phyloP scores from a whole-genome alignment of 2,888 invertebrate genomes.

The Eupeodes luniger region DNA sequence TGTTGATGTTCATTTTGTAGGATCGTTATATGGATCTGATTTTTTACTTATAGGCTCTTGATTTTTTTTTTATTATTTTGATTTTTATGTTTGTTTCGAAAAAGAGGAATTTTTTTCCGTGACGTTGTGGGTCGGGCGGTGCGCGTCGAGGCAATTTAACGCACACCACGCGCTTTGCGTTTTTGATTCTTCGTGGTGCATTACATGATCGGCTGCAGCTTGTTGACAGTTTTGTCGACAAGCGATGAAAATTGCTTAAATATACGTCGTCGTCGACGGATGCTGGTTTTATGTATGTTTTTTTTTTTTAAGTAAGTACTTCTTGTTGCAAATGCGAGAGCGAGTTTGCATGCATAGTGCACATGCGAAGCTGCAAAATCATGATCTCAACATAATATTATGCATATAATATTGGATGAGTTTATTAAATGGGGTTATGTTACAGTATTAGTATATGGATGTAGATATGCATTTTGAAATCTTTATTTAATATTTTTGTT shows the following conservation, averaged over 20 bases:
- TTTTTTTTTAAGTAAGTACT: conserved; percentile 29
- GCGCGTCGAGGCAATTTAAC: conserved; percentile 69
- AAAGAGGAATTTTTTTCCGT: conserved; percentile 36
- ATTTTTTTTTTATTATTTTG: conserved; percentile 15
- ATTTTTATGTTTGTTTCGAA: not conserved
- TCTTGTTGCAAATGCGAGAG: conserved; percentile 41
- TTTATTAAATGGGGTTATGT: conserved; percentile 33
- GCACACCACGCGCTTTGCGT: conserved; percentile 69
- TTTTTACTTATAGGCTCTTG: conserved; percentile 18
- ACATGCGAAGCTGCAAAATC: conserved; percentile 28
- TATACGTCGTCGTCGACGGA: conserved; percentile 52
- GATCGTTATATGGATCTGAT: conserved; percentile 59
- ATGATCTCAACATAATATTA: conserved; percentile 38
- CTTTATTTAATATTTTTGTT: not conserved
- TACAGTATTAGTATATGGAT: not conserved
- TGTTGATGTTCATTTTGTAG: conserved; percentile 61
- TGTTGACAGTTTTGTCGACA: conserved; percentile 84
- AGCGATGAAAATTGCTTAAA: conserved; percentile 84
- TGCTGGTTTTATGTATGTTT: conserved; percentile 23
- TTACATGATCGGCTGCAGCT: conserved; percentile 76
- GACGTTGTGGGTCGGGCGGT: conserved; percentile 46
- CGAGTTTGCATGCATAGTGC: conserved; percentile 19
- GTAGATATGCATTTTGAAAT: not conserved
- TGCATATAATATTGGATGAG: conserved; percentile 23
- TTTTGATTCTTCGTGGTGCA: conserved; percentile 65